Base-by-base conservation (phyloP, 2,888 invertebrate genomes). In the Sminthurinus aureus region DNA sequence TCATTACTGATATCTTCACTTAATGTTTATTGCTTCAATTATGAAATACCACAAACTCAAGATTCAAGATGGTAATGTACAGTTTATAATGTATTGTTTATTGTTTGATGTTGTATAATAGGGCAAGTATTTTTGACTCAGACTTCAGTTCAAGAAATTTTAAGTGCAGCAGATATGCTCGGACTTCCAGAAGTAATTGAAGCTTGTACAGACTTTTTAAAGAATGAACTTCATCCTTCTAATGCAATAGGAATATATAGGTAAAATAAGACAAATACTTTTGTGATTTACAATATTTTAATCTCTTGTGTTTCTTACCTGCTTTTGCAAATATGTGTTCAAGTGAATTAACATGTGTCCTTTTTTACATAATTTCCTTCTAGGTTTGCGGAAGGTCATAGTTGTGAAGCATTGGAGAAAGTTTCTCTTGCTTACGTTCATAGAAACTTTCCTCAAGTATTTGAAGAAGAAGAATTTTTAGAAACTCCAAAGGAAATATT, bases 111-210 rank as follows among this genome's bases (percentile, higher is more conserved):
- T 38, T 38, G 38, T 38, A 38, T 87, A 88, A 86, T 90, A 92
- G 94, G 94, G 85, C 92, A 93, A 91, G 92, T 95, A 83, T 91
- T 92, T 86, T 93, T 95, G 87, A 93, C 93, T 87, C 94, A 94
- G 91, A 93, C 93, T 83, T 96, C 96, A 91, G 97, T 97, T 83
- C 96, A 97, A 91, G 96, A 96, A 89, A 91, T 98, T 88, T 92
- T 97, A 89, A 94, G 95, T 86, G 96, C 96, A 74, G 96, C 97
- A 73, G 97, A 97, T 90, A 97, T 98, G 97, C 91, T 98, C 85
- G 95, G 96, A 90, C 91, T 98, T 76, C 93, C 94, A 87, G 96
- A 96, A 90, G 93, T 95, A 69, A 95, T 97, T 20, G 93, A 93
- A 81, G 94, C 95, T 11, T 97, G 97, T 90, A 95, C 96, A 84